Conservation (phyloP, 1,140 invertebrate species). For the Scaptomyza hsui region DNA sequence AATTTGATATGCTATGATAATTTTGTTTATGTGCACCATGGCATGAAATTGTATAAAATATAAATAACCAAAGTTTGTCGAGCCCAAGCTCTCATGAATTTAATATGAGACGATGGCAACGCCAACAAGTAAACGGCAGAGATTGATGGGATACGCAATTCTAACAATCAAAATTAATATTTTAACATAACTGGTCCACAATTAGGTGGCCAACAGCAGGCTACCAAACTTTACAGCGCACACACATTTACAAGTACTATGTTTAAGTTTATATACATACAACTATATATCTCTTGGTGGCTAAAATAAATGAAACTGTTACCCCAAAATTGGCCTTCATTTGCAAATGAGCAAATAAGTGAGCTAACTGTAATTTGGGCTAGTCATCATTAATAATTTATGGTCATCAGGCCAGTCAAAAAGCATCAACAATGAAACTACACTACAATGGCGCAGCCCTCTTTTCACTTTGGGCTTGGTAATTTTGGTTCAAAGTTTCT, state of each 20-base stretch:
- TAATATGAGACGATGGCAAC: conserved; percentile 43
- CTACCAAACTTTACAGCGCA: background rate
- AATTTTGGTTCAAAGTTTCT: conserved; percentile 6
- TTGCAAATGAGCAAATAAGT: conserved; percentile 82
- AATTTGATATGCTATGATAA: conserved; percentile 68
- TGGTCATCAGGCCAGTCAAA: conserved; percentile 62
- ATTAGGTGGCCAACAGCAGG: conserved; percentile 49
- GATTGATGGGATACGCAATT: conserved; percentile 59
- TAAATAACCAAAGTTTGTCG: conserved; percentile 63
- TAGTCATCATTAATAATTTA: conserved; percentile 82
- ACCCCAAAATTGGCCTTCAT: conserved; percentile 72
- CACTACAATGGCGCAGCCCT: conserved; percentile 17
- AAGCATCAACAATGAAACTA: conserved; percentile 10
- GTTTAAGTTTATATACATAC: background rate
- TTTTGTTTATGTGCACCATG: conserved; percentile 64
- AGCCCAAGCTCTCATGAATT: conserved; percentile 67
- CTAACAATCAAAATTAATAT: conserved; percentile 76
- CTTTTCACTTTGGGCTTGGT: conserved; percentile 23
- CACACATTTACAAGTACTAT: background rate
- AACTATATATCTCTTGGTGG: conserved; percentile 45
- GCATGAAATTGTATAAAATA: conserved; percentile 75
- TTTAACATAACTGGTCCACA: conserved; percentile 69
- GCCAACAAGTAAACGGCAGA: conserved; percentile 6
- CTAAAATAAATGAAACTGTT: conserved; percentile 64
- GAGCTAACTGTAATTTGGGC: conserved; percentile 80